A percentile compares a stretch with the other conserved stretches of the same genome.
Evolutionary conservation across 2,888 invertebrate genomes (phyloP).

Genomic region (Eupeodes latifasciatus): DNA sequence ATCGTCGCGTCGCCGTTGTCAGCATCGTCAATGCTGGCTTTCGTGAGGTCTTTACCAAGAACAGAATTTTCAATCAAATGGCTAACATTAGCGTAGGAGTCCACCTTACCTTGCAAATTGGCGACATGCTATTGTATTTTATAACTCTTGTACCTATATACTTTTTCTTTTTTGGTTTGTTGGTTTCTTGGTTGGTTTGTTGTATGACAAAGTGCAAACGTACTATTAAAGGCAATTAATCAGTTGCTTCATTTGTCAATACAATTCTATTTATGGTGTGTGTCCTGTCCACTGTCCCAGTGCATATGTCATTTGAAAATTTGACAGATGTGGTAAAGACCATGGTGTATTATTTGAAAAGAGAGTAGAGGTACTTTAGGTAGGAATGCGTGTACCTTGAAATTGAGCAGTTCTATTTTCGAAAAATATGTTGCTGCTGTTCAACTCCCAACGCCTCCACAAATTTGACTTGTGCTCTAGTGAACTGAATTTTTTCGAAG

Average conservation of each 20-base stretch:
- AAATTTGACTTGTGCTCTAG: not conserved
- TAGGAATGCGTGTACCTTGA: conserved; percentile 25
- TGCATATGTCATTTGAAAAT: conserved; percentile 23
- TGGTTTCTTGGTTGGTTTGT: conserved; percentile 17
- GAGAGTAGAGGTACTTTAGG: not conserved
- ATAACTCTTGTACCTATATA: not conserved
- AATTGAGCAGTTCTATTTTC: conserved; percentile 36
- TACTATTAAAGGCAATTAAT: conserved; percentile 64
- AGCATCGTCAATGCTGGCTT: conserved; percentile 21
- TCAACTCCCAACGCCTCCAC: conserved; percentile 4
- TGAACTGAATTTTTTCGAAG: too few species aligned
- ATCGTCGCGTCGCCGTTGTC: conserved; percentile 8
- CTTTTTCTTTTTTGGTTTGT: conserved; percentile 5
- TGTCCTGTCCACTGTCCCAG: not conserved
- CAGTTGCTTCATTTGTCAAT: conserved; percentile 71
- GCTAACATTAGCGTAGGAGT: conserved; percentile 61
- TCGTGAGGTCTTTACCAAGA: conserved; percentile 74
- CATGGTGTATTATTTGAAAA: conserved; percentile 27
- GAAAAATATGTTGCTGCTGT: not conserved
- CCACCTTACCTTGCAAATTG: conserved; percentile 56
- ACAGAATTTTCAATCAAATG: conserved; percentile 71
- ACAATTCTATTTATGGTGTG: conserved; percentile 22
- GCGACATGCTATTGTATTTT: conserved; percentile 48
- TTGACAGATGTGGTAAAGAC: conserved; percentile 51
- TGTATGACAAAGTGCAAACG: conserved; percentile 41